Evolutionary conservation across 2,888 invertebrate species (phyloP).

Genomic region (Leptopilina myrica): DNA sequence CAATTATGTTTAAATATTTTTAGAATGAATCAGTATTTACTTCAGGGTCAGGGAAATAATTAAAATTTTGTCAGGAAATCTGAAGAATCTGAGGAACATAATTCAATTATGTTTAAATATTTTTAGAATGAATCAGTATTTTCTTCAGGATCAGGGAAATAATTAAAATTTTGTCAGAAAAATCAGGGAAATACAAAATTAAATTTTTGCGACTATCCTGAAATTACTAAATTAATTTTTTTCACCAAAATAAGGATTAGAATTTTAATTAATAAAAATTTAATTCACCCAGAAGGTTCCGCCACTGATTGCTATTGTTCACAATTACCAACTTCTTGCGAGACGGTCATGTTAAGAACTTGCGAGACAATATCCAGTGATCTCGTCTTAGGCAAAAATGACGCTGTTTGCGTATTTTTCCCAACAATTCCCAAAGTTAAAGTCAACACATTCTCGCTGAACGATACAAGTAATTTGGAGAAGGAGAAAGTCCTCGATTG

Average conservation of each 20-base stretch:
- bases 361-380: conserved; percentile 57
- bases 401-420: conserved; percentile 60
- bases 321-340: conserved; percentile 62
- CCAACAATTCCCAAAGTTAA: conserved; percentile 64
- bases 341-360: conserved; percentile 61
- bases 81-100: no score
- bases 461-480: conserved; percentile 12
- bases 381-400: conserved; percentile 53
- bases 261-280: conserved; percentile 14
- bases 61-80: no score
- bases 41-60: no score
- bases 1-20: no score
- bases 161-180: no score
- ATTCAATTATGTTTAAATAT: no score
- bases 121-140: no score
- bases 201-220: no score
- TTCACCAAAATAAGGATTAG: not conserved
- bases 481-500: conserved; percentile 35
- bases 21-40: no score
- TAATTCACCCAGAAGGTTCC: not conserved
- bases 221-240: no score
- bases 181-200: no score
- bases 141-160: no score
- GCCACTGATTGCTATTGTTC: conserved; percentile 63
- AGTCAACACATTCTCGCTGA: conserved; percentile 54